Percentiles rank a stretch among this genome's conserved stretches.
These are phyloP conservation scores for Proisotoma minuta DNA, from an alignment of 2,888 invertebrate species.

Conservation along the genomic window DNA sequence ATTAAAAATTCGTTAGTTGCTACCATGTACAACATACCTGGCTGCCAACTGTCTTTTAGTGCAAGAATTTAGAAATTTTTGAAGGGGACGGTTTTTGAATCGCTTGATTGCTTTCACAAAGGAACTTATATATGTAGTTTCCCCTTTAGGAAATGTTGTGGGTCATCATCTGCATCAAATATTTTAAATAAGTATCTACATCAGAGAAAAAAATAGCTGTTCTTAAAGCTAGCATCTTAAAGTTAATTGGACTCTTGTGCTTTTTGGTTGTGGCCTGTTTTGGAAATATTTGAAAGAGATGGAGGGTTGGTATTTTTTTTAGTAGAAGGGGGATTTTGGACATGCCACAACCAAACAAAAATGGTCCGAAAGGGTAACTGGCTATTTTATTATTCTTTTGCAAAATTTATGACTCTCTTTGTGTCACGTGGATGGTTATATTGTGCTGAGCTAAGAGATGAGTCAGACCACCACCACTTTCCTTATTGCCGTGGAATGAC, in stretches of 20 bases:
- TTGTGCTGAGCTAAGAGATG: conserved; percentile 1
- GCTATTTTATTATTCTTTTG: conserved; percentile 18
- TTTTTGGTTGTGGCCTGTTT: too few species aligned
- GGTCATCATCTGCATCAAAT: too few species aligned
- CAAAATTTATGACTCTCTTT: conserved; percentile 15
- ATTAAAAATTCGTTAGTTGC: conserved; percentile 4
- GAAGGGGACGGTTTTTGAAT: not conserved
- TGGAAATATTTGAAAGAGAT: too few species aligned
- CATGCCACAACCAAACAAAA: conserved; percentile 6
- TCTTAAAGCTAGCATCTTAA: too few species aligned
- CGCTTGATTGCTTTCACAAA: not conserved
- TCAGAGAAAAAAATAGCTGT: too few species aligned
- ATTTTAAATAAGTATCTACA: too few species aligned
- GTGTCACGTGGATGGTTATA: conserved; percentile 1
- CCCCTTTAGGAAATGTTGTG: too few species aligned
- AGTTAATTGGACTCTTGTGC: too few species aligned
- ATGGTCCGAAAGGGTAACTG: conserved; percentile 8
- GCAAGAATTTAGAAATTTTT: not conserved
- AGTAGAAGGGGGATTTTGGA: not conserved
- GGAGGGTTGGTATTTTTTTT: not conserved
- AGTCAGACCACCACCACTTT: conserved; percentile 6
- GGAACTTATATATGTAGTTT: too few species aligned
- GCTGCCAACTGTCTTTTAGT: not conserved
- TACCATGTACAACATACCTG: too few species aligned
- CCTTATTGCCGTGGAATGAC: conserved; percentile 3